Evolutionary conservation across 2,888 invertebrate species (phyloP).

Genomic region (Drosophila nr. perissopoda): DNA sequence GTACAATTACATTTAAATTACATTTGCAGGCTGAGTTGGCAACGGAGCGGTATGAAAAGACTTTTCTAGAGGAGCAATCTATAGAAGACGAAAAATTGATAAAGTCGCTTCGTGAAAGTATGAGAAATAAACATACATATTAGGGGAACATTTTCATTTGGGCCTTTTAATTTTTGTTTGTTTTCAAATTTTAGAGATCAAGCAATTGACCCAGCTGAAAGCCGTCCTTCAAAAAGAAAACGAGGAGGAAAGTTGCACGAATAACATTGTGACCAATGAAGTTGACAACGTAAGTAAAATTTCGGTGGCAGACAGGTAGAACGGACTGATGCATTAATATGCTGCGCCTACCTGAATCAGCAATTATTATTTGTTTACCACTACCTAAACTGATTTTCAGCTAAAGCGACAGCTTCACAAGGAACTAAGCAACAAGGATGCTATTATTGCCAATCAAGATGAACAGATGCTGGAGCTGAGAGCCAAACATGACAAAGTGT

Average conservation of each 20-base stretch:
- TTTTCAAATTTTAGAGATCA: constrained; percentile 31
- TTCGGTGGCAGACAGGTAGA: constrained; percentile 32
- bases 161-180: neutral
- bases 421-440: constrained; percentile 76
- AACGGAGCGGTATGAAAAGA: constrained; percentile 82
- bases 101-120: constrained; percentile 45
- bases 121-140: neutral
- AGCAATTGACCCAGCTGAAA: constrained; percentile 35
- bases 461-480: constrained; percentile 66
- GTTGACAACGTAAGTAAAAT: constrained; percentile 53
- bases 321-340: neutral
- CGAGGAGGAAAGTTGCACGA: constrained; percentile 8
- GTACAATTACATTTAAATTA: neutral
- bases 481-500: constrained; percentile 63
- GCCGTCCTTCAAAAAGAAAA: constrained; percentile 8
- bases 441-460: constrained; percentile 61
- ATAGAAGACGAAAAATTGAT: constrained; percentile 74
- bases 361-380: neutral
- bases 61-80: constrained; percentile 79
- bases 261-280: constrained; percentile 25
- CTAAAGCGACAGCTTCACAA: constrained; percentile 77
- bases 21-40: constrained; percentile 78
- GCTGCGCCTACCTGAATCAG: neutral
- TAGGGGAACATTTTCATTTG: neutral
- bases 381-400: constrained; percentile 57